Evolutionary conservation across 2,797 vertebrate genomes (phyloP), one percentile per base, ranked within the genome.

Genomic region (Aulostomus chinensis): DNA sequence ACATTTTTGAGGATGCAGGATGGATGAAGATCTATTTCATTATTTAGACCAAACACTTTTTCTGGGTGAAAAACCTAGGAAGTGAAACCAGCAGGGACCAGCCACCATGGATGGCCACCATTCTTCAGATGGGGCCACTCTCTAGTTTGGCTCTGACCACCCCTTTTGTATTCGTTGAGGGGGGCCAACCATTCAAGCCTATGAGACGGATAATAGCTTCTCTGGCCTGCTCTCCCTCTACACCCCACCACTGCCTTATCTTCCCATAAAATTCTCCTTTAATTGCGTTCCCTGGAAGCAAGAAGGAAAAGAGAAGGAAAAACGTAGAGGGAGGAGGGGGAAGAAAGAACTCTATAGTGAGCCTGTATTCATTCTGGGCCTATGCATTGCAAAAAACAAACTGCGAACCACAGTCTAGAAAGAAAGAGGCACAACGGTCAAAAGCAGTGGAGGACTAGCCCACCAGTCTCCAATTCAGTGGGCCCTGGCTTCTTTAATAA

Each of bases 381-480:
- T 79, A 78, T 89, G 74, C 86, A 91, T 85, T 66, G 79, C 89
- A 81, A 88, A 91, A 84, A 92, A 89, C 83, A 89, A 89, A 86
- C 81, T 85, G 80, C 65, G 39, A 86, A 80, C 79, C 81, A 51
- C 76, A 75, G 78, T 87, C 45, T 53, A 48, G 11, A 59, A 87
- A 90, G 87, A 91, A 90, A 57, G 76, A 85, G 66, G 67, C 68
- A 68, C 80, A 78, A 81, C 52, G 80, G 89, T 88, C 91, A 90
- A 87, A 88, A 91, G 89, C 83, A 71, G 83, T 89, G 68, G 80
- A 90, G 80, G 85, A 86, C 86, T 84, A 53, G 77, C 79, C 84
- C 76, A 79, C 72, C 58, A 49, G 87, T 81, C 88, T 83, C 86
- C 83, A 90, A 84, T 84, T 88, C 79, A 84, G 71, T 53, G 30